A percentile compares a stretch with the other conserved stretches of the same genome.
Conservation (phyloP, 2,797 vertebrate species). For the Falco concolor region DNA sequence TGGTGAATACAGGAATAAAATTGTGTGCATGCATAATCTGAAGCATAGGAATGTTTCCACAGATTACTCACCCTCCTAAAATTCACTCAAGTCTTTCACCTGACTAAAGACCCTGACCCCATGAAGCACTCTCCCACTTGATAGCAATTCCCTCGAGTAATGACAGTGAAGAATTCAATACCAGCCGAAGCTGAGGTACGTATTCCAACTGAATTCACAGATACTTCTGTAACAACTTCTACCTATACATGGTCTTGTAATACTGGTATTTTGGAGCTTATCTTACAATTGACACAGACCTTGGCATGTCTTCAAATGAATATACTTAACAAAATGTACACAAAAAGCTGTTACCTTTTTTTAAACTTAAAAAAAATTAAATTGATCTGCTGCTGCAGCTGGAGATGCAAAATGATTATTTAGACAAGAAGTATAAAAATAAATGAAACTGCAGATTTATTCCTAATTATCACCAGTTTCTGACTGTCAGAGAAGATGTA, state of each 20-base stretch:
- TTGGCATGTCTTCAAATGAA: neutral
- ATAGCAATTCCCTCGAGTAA: neutral
- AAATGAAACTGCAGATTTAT: neutral
- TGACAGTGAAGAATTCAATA: neutral
- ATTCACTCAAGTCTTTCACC: neutral
- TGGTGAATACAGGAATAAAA: neutral
- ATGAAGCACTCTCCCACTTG: neutral
- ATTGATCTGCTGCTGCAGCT: neutral
- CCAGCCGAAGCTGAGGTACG: neutral
- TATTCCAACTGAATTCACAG: neutral
- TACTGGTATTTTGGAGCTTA: neutral
- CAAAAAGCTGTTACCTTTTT: neutral
- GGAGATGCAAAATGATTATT: neutral
- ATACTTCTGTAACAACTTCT: neutral
- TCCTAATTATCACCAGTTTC: neutral
- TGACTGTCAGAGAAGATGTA: neutral
- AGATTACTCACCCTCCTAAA: neutral
- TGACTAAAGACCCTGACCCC: neutral
- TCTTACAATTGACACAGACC: neutral
- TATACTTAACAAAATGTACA: neutral
- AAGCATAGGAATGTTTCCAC: neutral
- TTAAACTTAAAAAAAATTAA: neutral
- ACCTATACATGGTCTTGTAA: neutral
- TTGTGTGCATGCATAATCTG: neutral
- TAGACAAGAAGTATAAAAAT: neutral